Evolutionary conservation across 2,888 invertebrate species (phyloP).

Genomic region (Agrotis puta): DNA sequence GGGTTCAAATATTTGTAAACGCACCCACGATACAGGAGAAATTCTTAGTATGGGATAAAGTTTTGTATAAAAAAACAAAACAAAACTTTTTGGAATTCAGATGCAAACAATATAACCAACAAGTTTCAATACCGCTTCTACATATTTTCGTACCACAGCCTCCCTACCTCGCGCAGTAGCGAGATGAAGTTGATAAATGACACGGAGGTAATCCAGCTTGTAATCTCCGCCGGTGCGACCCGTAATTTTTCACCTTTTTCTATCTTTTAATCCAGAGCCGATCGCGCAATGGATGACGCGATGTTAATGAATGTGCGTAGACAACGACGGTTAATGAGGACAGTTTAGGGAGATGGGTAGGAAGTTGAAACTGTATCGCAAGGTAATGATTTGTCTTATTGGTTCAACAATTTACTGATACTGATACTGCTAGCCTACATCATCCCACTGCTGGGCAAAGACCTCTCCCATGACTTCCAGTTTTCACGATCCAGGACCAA

Average conservation of each 20-base stretch:
- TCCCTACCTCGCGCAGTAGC: conserved; percentile 55
- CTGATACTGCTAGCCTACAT: too few relatives aligned
- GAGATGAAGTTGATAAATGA: conserved; percentile 84
- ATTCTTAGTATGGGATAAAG: too few relatives aligned
- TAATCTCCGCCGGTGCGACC: conserved; percentile 78
- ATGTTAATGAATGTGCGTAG: conserved; percentile 62
- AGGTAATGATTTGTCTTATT: not conserved
- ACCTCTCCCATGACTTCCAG: too few relatives aligned
- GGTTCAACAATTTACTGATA: not conserved
- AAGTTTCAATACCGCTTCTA: not conserved
- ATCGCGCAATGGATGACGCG: conserved; percentile 59
- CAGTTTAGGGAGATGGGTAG: not conserved
- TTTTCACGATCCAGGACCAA: too few relatives aligned
- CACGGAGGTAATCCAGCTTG: conserved; percentile 75
- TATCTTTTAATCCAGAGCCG: conserved; percentile 72
- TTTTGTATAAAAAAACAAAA: too few relatives aligned
- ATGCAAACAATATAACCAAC: not conserved
- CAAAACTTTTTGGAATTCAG: too few relatives aligned
- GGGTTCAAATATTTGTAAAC: too few relatives aligned
- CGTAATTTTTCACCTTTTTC: conserved; percentile 82
- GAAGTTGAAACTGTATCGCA: not conserved
- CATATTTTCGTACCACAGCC: conserved; percentile 22
- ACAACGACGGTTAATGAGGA: conserved; percentile 46
- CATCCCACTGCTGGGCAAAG: too few relatives aligned
- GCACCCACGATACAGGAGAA: too few relatives aligned